phyloP scores from a whole-genome alignment of 2,113 vertebrate species.

The Macheiramphus alcinus region DNA sequence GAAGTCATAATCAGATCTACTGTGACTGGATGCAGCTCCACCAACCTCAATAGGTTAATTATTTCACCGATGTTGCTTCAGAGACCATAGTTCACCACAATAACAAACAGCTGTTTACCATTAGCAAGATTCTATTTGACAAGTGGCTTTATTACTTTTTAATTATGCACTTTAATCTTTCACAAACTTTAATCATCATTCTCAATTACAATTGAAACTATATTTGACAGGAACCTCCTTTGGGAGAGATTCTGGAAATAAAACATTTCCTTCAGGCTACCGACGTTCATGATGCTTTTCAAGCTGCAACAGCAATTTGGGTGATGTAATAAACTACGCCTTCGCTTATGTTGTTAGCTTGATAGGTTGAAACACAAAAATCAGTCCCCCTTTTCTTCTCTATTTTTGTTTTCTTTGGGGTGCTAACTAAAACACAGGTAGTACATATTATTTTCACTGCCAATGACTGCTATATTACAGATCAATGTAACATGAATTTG shows the following conservation, averaged over 20 bases:
- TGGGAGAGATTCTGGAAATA: background rate
- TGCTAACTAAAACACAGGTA: background rate
- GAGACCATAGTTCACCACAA: background rate
- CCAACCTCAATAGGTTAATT: background rate
- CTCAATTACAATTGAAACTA: constrained; percentile 10
- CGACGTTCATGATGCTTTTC: background rate
- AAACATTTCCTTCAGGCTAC: background rate
- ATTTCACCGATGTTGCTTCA: background rate
- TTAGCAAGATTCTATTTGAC: constrained; percentile 4
- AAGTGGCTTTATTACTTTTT: background rate
- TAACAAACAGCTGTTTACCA: constrained; percentile 16
- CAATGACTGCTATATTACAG: background rate
- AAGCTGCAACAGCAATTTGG: background rate
- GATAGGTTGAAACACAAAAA: background rate
- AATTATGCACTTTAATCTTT: constrained; percentile 18
- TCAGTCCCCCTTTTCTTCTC: background rate
- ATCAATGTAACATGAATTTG: background rate
- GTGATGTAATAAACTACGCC: background rate
- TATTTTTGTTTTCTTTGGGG: background rate
- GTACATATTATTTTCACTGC: background rate
- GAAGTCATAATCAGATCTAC: background rate
- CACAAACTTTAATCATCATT: background rate
- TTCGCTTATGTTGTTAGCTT: background rate
- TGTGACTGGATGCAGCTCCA: background rate
- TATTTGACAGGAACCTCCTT: constrained; percentile 3